Evolutionary conservation across 2,888 invertebrate species (phyloP).

Genomic region (Heteromyza rotundicornis): DNA sequence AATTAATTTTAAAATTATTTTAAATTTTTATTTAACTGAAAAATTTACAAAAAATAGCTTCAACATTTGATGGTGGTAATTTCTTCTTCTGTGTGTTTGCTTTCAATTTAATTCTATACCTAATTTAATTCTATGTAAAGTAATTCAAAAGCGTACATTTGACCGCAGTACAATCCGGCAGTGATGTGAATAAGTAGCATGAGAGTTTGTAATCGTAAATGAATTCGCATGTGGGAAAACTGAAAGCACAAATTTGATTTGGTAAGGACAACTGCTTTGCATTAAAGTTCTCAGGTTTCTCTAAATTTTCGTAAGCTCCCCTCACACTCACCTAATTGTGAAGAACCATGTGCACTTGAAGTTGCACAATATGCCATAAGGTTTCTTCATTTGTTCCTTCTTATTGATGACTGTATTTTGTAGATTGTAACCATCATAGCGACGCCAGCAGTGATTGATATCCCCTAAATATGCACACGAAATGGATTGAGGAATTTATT

Average conservation of each 20-base stretch:
- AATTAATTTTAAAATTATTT: too few relatives aligned
- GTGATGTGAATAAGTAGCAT: constrained; percentile 61
- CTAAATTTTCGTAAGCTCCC: too few relatives aligned
- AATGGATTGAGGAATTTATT: background rate
- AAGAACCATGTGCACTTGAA: constrained; percentile 61
- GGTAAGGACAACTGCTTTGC: too few relatives aligned
- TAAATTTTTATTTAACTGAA: too few relatives aligned
- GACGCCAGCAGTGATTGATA: constrained; percentile 60
- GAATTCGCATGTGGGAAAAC: constrained; percentile 59
- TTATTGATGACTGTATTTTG: constrained; percentile 57
- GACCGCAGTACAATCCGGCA: constrained; percentile 59
- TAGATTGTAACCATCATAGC: constrained; percentile 60
- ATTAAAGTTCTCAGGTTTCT: too few relatives aligned
- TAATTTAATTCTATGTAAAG: constrained; percentile 50
- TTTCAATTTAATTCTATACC: too few relatives aligned
- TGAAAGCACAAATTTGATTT: too few relatives aligned
- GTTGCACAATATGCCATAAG: constrained; percentile 58
- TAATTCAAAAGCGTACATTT: constrained; percentile 59
- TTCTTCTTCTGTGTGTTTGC: too few relatives aligned
- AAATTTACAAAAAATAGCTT: too few relatives aligned
- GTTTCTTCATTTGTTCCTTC: constrained; percentile 58
- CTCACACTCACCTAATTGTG: constrained; percentile 51
- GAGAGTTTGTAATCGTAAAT: constrained; percentile 60
- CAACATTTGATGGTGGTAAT: too few relatives aligned
- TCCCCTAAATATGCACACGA: constrained; percentile 42